phyloP scores from a whole-genome alignment of 2,888 invertebrate species.

The Trachelus iudaicus region DNA sequence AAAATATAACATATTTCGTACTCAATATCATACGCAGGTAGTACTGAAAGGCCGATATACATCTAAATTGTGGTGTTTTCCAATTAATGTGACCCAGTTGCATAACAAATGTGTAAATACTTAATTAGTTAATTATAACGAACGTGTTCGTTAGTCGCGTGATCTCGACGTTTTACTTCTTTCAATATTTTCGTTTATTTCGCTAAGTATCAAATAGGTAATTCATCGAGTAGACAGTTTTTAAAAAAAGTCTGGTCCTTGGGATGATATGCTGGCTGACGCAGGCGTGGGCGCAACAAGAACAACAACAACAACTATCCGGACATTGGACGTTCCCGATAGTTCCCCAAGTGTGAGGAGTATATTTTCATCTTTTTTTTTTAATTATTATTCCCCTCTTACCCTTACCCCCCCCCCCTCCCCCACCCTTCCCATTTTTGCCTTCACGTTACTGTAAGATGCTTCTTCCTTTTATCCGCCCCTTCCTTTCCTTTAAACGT shows the following conservation, averaged over 20 bases:
- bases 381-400: not conserved
- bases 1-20: slow-evolving; percentile 66
- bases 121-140: slow-evolving; percentile 16
- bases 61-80: slow-evolving; percentile 60
- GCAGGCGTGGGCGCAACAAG: slow-evolving; percentile 23
- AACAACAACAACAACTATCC: not conserved
- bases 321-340: slow-evolving; percentile 21
- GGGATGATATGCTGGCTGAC: slow-evolving; percentile 52
- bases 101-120: slow-evolving; percentile 19
- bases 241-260: slow-evolving; percentile 40
- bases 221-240: slow-evolving; percentile 2
- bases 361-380: not conserved
- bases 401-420: no score
- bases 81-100: slow-evolving; percentile 26
- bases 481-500: no score
- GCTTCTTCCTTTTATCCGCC: not conserved
- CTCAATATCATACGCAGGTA: slow-evolving; percentile 64
- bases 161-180: slow-evolving; percentile 16
- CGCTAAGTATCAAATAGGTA: slow-evolving; percentile 19
- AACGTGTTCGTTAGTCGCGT: slow-evolving; percentile 18
- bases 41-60: slow-evolving; percentile 65
- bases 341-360: slow-evolving; percentile 21
- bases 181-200: slow-evolving; percentile 16
- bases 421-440: slow-evolving; percentile 11
- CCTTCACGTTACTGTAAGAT: not conserved